These are phyloP conservation scores for Molossus alvarezi DNA, from an alignment of 2,797 vertebrate species.

Conservation along the genomic window DNA sequence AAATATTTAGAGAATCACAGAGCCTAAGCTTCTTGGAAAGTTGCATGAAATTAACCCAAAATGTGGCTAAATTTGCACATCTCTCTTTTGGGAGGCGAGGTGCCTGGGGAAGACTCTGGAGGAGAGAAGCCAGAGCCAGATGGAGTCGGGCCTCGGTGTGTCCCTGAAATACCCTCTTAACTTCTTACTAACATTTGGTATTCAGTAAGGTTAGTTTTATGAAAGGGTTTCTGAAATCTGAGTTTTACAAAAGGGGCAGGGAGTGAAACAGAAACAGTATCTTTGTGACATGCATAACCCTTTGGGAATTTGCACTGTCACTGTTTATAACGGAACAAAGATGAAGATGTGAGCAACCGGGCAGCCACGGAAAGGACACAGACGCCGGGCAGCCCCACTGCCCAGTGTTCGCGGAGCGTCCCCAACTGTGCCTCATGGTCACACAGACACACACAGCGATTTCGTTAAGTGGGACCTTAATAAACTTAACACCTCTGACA, in stretches of 20 bases:
- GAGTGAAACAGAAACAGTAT: not conserved
- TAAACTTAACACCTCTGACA: not conserved
- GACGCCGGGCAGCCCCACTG: not conserved
- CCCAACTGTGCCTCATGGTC: not conserved
- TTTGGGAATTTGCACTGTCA: not conserved
- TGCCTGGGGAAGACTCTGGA: too few species aligned
- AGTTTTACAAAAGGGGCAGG: not conserved
- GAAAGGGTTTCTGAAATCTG: not conserved
- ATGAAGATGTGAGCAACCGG: constrained; percentile 31
- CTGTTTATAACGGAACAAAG: not conserved
- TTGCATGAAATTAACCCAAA: not conserved
- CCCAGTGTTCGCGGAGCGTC: not conserved
- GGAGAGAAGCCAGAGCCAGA: accelerated
- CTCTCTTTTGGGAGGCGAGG: not conserved
- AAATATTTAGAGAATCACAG: not conserved
- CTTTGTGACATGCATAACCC: not conserved
- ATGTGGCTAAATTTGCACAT: not conserved
- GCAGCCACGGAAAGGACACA: not conserved
- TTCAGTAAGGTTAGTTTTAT: not conserved
- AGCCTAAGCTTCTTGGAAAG: not conserved
- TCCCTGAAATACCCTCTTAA: not conserved
- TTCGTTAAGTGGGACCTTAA: not conserved
- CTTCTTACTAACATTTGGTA: not conserved
- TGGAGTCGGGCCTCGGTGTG: accelerated
- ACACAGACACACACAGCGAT: not conserved